Evolutionary conservation across 2,113 vertebrate genomes (phyloP).

Genomic region (Ochotona curzoniae): DNA sequence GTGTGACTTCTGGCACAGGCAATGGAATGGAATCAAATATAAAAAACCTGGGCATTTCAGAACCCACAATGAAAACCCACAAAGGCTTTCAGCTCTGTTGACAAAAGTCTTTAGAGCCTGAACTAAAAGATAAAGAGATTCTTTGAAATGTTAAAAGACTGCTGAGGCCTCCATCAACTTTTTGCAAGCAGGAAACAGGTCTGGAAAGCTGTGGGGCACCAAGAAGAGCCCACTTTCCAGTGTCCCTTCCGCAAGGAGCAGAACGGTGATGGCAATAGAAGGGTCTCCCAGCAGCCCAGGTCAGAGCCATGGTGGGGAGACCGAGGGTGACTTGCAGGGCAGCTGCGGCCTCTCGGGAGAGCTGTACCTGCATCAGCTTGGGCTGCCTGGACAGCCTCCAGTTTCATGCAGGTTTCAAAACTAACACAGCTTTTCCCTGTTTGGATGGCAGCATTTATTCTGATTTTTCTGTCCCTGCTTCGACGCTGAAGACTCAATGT

Average conservation of each 20-base stretch:
- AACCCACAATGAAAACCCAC: neutral
- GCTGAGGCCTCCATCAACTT: neutral
- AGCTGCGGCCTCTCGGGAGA: neutral
- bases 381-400: neutral
- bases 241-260: neutral
- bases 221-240: neutral
- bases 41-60: constrained; percentile 8
- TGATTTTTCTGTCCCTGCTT: neutral
- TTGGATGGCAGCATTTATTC: neutral
- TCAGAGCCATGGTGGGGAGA: neutral
- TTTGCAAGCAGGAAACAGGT: neutral
- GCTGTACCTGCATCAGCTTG: neutral
- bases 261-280: neutral
- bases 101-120: neutral
- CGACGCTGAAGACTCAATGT: neutral
- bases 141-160: neutral
- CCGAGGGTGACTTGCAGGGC: neutral
- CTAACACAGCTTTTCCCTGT: neutral
- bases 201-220: neutral
- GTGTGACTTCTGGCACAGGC: constrained; percentile 19
- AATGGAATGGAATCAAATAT: constrained; percentile 39
- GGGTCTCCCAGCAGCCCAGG: neutral
- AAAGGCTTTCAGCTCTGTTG: neutral
- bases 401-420: neutral
- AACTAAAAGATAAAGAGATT: neutral